A percentile compares a stretch with the other conserved stretches of the same genome.
Evolutionary conservation across 1,140 invertebrate species (phyloP).

Genomic region (Drosophila pectinifera): DNA sequence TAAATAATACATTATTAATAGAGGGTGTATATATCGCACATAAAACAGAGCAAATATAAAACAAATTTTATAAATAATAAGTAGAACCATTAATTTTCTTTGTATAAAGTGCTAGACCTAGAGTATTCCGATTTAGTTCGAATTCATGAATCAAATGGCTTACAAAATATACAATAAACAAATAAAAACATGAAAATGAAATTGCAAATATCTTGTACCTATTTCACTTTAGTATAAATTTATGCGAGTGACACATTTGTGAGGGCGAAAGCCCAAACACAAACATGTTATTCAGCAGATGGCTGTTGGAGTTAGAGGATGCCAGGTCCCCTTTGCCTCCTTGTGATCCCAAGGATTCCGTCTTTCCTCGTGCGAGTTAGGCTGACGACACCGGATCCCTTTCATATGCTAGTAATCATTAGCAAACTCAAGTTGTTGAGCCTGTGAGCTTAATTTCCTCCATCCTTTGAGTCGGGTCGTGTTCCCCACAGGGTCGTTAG

Average conservation of each 20-base stretch:
- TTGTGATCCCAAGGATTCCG: conserved; percentile 6
- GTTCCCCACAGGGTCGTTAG: conserved; percentile 44
- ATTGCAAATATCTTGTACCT: background rate
- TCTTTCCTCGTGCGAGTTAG: background rate
- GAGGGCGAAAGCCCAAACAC: background rate
- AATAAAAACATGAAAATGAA: no score
- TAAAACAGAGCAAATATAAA: no score
- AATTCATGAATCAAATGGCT: no score
- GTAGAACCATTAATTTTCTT: no score
- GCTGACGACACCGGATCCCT: conserved; percentile 2
- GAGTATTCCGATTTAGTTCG: no score
- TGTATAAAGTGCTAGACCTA: no score
- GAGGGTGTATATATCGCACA: no score
- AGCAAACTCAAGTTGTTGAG: conserved; percentile 23
- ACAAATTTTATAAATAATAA: background rate
- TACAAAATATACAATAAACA: no score
- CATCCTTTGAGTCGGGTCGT: conserved; percentile 32
- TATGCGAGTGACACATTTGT: background rate
- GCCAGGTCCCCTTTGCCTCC: no score
- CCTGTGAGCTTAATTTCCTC: conserved; percentile 37
- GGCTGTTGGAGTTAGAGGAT: background rate
- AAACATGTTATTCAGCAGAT: conserved; percentile 2
- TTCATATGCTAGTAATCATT: conserved; percentile 30
- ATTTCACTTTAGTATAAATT: background rate
- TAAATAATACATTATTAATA: no score